Evolutionary conservation across 2,113 vertebrate species (phyloP).

Genomic region (Gymnarchus niloticus): DNA sequence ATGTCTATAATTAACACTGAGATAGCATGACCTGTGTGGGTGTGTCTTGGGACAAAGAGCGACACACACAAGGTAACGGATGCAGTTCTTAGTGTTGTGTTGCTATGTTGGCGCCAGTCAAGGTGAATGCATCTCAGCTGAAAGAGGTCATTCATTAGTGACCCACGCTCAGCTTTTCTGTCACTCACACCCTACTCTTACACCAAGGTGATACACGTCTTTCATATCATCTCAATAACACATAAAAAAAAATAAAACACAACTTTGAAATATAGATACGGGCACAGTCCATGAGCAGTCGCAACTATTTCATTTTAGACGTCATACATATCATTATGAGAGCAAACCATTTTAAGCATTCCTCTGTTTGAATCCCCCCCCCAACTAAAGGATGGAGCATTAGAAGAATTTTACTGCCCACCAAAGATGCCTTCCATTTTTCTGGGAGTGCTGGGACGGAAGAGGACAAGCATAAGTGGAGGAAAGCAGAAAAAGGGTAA

Average conservation of each 20-base stretch:
- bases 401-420: not conserved
- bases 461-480: not conserved
- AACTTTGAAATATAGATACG: not conserved
- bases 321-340: not conserved
- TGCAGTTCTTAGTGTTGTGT: not conserved
- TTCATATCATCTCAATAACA: not conserved
- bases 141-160: not conserved
- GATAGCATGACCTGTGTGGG: too few species aligned
- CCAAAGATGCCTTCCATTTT: not conserved
- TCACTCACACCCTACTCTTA: not conserved
- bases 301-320: not conserved
- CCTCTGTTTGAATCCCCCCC: not conserved
- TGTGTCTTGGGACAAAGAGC: not conserved
- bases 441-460: not conserved
- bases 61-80: not conserved
- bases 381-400: not conserved
- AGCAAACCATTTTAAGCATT: slow-evolving; percentile 6
- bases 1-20: not conserved
- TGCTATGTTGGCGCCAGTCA: not conserved
- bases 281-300: not conserved
- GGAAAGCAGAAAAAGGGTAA: not conserved
- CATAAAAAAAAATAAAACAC: slow-evolving; percentile 1
- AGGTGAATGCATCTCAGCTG: not conserved
- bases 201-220: not conserved
- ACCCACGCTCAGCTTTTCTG: not conserved